A percentile compares a stretch with the other conserved stretches of the same genome.
These are phyloP conservation scores for Epiblema foenella DNA, from an alignment of 2,888 invertebrate genomes.

Conservation along the genomic window DNA sequence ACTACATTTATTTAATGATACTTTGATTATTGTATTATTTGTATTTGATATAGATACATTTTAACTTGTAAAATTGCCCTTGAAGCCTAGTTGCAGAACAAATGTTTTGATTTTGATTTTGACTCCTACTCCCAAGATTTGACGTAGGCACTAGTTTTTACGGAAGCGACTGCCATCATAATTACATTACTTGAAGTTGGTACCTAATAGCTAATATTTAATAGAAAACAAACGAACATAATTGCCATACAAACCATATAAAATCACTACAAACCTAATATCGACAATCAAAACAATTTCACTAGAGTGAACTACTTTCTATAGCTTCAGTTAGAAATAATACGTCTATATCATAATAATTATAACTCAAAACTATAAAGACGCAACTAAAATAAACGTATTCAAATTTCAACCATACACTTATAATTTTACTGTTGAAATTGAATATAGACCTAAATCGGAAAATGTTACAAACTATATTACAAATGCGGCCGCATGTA, in stretches of 20 bases:
- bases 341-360: background rate
- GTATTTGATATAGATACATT: no score
- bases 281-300: slow-evolving; percentile 29
- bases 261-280: slow-evolving; percentile 10
- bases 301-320: slow-evolving; percentile 27
- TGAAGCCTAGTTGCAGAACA: no score
- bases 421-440: background rate
- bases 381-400: background rate
- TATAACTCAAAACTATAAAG: background rate
- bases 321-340: slow-evolving; percentile 13
- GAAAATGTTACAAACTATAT: background rate
- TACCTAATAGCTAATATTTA: background rate
- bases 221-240: slow-evolving; percentile 10
- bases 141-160: no score
- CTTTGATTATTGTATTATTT: no score
- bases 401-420: background rate
- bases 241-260: slow-evolving; percentile 12
- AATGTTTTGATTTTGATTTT: no score
- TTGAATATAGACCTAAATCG: background rate
- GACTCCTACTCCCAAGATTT: no score
- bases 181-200: no score
- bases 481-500: background rate
- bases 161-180: no score
- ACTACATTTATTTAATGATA: no score
- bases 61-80: no score